Conservation (phyloP, 2,113 vertebrate genomes). For the Hoplias malabaricus region DNA sequence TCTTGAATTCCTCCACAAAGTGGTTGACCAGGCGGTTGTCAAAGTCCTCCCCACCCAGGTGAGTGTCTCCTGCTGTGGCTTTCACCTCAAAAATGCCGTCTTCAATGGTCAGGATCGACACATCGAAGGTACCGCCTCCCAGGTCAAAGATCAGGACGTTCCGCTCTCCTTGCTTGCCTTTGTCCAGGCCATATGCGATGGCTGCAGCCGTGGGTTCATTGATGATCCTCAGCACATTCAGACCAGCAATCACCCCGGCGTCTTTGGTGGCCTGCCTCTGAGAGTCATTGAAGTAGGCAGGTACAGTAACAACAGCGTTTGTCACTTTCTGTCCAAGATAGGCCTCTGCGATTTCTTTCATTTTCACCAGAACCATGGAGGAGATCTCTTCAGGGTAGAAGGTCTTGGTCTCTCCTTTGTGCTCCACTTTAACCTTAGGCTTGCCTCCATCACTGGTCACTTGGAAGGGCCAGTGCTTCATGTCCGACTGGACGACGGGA, state of each 20-base stretch:
- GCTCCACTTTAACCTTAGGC: constrained; percentile 65
- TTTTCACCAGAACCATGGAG: constrained; percentile 57
- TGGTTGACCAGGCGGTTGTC: constrained; percentile 88
- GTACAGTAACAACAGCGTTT: constrained; percentile 90
- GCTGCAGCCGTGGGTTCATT: constrained; percentile 89
- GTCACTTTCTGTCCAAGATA: constrained; percentile 73
- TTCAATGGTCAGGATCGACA: constrained; percentile 87
- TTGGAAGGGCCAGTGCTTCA: constrained; percentile 70
- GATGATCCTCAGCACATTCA: constrained; percentile 72
- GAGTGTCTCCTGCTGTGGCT: constrained; percentile 85
- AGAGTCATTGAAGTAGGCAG: constrained; percentile 86
- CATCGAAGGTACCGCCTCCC: constrained; percentile 89
- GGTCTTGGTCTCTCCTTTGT: constrained; percentile 63
- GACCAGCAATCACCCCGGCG: constrained; percentile 42
- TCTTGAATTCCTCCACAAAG: constrained; percentile 88
- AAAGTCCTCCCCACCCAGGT: constrained; percentile 86
- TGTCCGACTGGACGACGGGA: constrained; percentile 63
- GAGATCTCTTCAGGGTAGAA: constrained; percentile 70
- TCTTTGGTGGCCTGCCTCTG: constrained; percentile 89
- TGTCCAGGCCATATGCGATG: constrained; percentile 90
- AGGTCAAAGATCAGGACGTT: constrained; percentile 90
- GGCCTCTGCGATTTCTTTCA: constrained; percentile 49
- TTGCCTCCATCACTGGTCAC: constrained; percentile 63
- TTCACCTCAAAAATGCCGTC: constrained; percentile 89
- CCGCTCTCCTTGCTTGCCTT: constrained; percentile 79